Evolutionary conservation across 1,140 invertebrate species (phyloP).

Genomic region (Euura saliciscinereae): DNA sequence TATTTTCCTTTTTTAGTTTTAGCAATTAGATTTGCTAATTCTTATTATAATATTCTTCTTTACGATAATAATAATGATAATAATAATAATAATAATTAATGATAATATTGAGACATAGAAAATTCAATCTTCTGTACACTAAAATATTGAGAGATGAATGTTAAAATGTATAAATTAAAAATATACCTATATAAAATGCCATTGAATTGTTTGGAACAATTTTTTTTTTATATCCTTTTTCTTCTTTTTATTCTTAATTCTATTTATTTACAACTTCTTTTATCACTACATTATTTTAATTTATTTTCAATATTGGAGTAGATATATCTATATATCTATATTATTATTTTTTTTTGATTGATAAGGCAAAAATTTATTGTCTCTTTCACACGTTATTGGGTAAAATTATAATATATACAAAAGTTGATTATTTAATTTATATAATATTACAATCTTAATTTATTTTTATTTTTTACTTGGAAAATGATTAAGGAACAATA

Average conservation of each 20-base stretch:
- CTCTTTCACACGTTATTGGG: neutral
- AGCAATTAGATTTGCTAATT: no score
- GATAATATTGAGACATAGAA: neutral
- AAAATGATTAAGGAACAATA: constrained; percentile 1
- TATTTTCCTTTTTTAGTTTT: no score
- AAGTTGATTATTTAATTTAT: no score
- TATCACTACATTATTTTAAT: no score
- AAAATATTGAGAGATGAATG: neutral
- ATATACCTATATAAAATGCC: neutral
- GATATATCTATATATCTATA: no score
- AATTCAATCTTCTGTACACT: neutral
- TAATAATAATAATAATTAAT: no score
- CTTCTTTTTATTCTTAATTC: neutral
- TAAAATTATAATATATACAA: neutral
- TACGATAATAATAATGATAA: no score
- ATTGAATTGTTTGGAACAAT: neutral
- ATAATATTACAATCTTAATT: no score
- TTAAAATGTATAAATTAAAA: neutral
- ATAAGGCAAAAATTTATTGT: neutral
- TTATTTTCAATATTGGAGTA: no score
- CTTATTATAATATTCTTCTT: no score
- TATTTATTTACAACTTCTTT: neutral
- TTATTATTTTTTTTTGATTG: no score
- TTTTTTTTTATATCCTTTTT: neutral
- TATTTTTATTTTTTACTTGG: neutral